These are phyloP conservation scores for Zonotrichia leucophrys DNA, from an alignment of 2,113 vertebrate species.

Conservation along the genomic window DNA sequence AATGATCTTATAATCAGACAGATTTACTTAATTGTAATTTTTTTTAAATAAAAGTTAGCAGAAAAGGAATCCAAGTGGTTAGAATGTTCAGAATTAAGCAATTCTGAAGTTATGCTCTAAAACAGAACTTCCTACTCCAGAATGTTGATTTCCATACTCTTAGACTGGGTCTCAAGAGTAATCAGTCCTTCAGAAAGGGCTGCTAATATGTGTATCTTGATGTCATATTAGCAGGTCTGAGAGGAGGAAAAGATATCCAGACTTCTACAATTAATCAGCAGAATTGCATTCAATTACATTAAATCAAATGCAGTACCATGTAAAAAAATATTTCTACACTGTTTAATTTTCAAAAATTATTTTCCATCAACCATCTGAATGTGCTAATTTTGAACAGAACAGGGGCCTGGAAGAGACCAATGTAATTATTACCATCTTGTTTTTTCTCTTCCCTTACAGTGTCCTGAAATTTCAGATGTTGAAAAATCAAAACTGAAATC, in stretches of 20 bases:
- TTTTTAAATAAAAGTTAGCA: background rate
- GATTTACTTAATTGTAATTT: background rate
- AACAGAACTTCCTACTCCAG: background rate
- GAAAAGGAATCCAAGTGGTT: background rate
- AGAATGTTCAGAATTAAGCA: background rate
- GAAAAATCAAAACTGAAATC: slow-evolving; percentile 85
- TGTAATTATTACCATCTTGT: background rate
- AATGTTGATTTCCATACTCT: background rate
- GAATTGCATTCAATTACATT: background rate
- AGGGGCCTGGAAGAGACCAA: background rate
- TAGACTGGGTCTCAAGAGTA: background rate
- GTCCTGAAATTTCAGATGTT: slow-evolving; percentile 80
- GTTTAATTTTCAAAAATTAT: background rate
- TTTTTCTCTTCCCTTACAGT: slow-evolving; percentile 74
- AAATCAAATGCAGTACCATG: background rate
- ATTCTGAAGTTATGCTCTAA: background rate
- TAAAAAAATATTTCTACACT: background rate
- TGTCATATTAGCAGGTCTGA: background rate
- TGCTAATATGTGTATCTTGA: background rate
- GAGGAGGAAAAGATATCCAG: background rate
- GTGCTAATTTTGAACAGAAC: slow-evolving; percentile 16
- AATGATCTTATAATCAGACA: background rate
- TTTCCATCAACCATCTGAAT: background rate
- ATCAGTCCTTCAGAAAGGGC: background rate
- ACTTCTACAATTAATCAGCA: slow-evolving; percentile 4